phyloP scores from a whole-genome alignment of 1,140 invertebrate genomes.

The Colletes latitarsis region DNA sequence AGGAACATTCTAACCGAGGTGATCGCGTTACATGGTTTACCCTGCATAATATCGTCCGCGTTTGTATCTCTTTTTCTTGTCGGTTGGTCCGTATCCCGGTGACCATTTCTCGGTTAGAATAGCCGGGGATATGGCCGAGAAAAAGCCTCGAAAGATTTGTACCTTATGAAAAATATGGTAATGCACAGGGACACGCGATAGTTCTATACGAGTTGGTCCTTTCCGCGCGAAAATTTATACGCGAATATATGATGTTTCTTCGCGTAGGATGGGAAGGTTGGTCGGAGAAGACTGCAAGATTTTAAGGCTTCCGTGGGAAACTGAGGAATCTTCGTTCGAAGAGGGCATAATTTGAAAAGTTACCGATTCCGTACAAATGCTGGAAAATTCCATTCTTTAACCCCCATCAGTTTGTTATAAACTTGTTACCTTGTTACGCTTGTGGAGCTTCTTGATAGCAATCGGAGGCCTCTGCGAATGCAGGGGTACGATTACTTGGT shows the following conservation, averaged over 20 bases:
- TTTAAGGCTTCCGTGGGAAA: constrained; percentile 20
- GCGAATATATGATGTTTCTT: not conserved
- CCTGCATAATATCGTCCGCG: not conserved
- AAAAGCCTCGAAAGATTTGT: constrained; percentile 59
- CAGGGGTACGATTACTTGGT: too few relatives aligned
- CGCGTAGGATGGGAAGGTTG: not conserved
- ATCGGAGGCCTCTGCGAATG: not conserved
- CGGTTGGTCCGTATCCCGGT: constrained; percentile 1
- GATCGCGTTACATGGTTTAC: too few relatives aligned
- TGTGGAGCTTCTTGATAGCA: not conserved
- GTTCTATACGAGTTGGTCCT: constrained; percentile 31
- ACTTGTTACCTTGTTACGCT: not conserved
- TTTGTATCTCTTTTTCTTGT: constrained; percentile 6
- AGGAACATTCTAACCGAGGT: too few relatives aligned
- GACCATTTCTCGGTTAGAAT: constrained; percentile 43
- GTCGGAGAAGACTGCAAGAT: not conserved
- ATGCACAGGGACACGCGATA: constrained; percentile 36
- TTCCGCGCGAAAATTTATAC: constrained; percentile 13
- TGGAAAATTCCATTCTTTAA: too few relatives aligned
- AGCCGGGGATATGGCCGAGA: constrained; percentile 43
- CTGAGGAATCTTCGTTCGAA: not conserved
- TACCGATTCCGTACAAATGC: constrained; percentile 2
- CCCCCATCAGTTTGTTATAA: not conserved
- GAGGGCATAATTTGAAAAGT: constrained; percentile 32
- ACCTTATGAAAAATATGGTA: constrained; percentile 68